A percentile compares a stretch with the other conserved stretches of the same genome.
Conservation (phyloP, 2,113 vertebrate genomes). For the Nothobranchius kuhntae region DNA sequence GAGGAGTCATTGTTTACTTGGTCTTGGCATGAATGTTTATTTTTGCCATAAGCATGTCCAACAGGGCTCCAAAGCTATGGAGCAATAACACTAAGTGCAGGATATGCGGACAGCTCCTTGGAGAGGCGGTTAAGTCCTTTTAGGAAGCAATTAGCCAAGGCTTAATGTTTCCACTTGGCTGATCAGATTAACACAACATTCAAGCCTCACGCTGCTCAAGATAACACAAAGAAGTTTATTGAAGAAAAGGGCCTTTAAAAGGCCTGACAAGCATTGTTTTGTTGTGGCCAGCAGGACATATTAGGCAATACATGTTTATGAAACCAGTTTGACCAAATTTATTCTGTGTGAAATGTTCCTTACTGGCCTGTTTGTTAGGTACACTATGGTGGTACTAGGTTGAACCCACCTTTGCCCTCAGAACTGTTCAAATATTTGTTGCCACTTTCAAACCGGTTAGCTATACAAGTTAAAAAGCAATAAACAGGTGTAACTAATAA, state of each 20-base stretch:
- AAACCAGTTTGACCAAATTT: background rate
- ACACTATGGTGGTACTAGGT: no score
- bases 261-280: background rate
- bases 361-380: background rate
- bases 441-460: no score
- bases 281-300: background rate
- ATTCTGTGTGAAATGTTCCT: no score
- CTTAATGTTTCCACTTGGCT: slow-evolving; percentile 5
- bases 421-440: no score
- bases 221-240: slow-evolving; percentile 13
- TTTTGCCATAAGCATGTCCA: no score
- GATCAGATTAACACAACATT: background rate
- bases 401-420: no score
- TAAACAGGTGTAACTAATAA: no score
- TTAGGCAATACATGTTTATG: background rate
- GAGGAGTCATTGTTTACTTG: no score
- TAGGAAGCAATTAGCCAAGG: slow-evolving; percentile 25
- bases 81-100: slow-evolving; percentile 14
- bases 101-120: background rate
- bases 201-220: slow-evolving; percentile 23
- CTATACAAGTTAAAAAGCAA: no score
- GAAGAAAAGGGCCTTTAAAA: background rate
- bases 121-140: slow-evolving; percentile 29
- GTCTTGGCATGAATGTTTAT: no score
- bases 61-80: background rate